A percentile compares a stretch with the other conserved stretches of the same genome.
phyloP scores from a whole-genome alignment of 2,888 invertebrate species.

The Aphidius colemani region DNA sequence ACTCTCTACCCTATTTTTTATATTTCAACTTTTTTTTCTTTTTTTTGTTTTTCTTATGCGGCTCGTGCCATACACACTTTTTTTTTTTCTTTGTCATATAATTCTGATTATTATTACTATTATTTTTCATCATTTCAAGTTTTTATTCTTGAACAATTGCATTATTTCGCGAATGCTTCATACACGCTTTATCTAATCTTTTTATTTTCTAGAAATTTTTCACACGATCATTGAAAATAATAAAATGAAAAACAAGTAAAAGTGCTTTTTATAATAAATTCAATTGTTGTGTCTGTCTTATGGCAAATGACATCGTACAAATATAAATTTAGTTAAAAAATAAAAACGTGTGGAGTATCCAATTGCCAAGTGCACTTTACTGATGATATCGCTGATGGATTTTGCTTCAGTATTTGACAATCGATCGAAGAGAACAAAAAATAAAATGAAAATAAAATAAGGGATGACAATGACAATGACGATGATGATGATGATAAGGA shows the following conservation, averaged over 20 bases:
- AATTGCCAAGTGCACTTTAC: too few species aligned
- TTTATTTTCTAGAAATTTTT: background rate
- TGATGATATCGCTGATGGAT: background rate
- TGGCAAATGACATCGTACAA: background rate
- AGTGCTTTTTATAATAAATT: background rate
- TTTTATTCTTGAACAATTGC: background rate
- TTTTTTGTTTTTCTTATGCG: conserved; percentile 10
- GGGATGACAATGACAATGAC: too few species aligned
- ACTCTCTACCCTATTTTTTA: conserved; percentile 26
- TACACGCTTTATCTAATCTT: too few species aligned
- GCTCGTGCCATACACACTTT: conserved; percentile 20
- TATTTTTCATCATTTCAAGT: conserved; percentile 3
- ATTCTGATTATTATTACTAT: too few species aligned
- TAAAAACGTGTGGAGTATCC: too few species aligned
- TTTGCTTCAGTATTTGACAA: too few species aligned
- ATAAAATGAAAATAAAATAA: too few species aligned
- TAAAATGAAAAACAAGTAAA: background rate
- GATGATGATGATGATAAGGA: too few species aligned
- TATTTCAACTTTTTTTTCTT: too few species aligned
- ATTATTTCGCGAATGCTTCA: background rate
- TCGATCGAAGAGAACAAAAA: background rate
- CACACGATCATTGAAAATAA: background rate
- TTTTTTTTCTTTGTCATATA: conserved; percentile 11
- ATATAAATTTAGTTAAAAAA: background rate
- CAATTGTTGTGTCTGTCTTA: background rate